phyloP scores from a whole-genome alignment of 2,113 vertebrate genomes.

The Bos indicus region DNA sequence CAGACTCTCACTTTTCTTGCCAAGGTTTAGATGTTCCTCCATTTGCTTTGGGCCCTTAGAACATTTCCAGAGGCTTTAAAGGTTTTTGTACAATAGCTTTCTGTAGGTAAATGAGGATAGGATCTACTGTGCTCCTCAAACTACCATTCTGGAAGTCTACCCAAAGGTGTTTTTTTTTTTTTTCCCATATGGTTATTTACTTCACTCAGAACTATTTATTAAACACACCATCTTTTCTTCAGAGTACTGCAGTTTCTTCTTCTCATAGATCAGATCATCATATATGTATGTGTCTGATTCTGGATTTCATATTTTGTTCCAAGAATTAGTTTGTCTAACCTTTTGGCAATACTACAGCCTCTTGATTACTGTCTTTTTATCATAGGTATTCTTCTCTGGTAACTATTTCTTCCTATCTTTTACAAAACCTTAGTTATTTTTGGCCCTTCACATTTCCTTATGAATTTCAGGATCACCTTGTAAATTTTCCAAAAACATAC shows the following conservation, averaged over 20 bases:
- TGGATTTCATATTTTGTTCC: not conserved
- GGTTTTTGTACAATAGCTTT: not conserved
- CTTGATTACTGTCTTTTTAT: constrained; percentile 2
- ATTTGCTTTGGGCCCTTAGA: not conserved
- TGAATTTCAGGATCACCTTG: not conserved
- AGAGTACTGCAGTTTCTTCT: not conserved
- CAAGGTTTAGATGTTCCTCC: not conserved
- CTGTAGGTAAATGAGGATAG: not conserved
- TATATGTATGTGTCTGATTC: not conserved
- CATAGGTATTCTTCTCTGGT: not conserved
- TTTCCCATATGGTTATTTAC: not conserved
- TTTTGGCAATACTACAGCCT: not conserved
- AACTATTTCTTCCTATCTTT: not conserved
- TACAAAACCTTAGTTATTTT: not conserved
- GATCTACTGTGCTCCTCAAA: not conserved
- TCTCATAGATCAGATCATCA: not conserved
- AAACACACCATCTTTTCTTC: not conserved
- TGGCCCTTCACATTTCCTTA: not conserved
- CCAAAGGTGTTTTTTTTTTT: not conserved
- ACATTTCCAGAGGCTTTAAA: not conserved
- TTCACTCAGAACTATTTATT: constrained; percentile 7
- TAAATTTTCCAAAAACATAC: not conserved
- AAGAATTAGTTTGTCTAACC: constrained; percentile 1
- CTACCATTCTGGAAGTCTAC: not conserved
- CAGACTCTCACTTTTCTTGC: not conserved